Percentiles rank a stretch among this genome's conserved stretches.
Conservation (phyloP, 2,797 vertebrate genomes). For the Staurois parvus region DNA sequence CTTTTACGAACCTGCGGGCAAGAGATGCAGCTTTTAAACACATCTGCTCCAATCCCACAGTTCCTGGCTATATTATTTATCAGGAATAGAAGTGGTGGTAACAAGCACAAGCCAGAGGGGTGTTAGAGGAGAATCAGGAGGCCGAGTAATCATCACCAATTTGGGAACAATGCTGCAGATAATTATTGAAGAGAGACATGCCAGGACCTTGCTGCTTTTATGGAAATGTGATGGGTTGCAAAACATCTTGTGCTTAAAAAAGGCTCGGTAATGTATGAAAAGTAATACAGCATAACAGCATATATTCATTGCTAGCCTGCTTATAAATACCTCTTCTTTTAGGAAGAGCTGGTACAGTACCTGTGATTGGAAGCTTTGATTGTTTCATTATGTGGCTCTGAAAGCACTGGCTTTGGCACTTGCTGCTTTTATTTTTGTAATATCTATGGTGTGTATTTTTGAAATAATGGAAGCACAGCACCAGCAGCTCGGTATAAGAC, state of each 20-base stretch:
- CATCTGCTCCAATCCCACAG: background rate
- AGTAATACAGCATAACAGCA: slow-evolving; percentile 51
- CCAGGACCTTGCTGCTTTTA: slow-evolving; percentile 58
- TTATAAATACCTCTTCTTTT: slow-evolving; percentile 41
- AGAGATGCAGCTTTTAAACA: background rate
- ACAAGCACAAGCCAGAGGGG: slow-evolving; percentile 37
- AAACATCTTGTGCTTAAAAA: slow-evolving; percentile 49
- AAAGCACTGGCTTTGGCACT: background rate
- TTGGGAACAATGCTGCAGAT: slow-evolving; percentile 57
- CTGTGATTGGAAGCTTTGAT: slow-evolving; percentile 22
- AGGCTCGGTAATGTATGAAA: slow-evolving; percentile 55
- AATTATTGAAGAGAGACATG: slow-evolving; percentile 52
- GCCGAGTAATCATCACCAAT: slow-evolving; percentile 54
- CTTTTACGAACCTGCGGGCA: background rate
- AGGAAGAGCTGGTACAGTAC: background rate
- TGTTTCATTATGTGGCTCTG: slow-evolving; percentile 3
- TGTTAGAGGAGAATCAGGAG: slow-evolving; percentile 45
- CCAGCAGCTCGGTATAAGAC: background rate
- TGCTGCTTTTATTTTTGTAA: background rate
- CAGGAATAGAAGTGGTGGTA: slow-evolving; percentile 11
- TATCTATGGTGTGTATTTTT: background rate
- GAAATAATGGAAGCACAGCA: background rate
- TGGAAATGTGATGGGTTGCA: slow-evolving; percentile 60
- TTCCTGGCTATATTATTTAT: slow-evolving; percentile 38
- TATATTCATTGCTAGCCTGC: slow-evolving; percentile 37